Evolutionary conservation across 1,140 invertebrate genomes (phyloP).

Genomic region (Globodera ellingtonae): DNA sequence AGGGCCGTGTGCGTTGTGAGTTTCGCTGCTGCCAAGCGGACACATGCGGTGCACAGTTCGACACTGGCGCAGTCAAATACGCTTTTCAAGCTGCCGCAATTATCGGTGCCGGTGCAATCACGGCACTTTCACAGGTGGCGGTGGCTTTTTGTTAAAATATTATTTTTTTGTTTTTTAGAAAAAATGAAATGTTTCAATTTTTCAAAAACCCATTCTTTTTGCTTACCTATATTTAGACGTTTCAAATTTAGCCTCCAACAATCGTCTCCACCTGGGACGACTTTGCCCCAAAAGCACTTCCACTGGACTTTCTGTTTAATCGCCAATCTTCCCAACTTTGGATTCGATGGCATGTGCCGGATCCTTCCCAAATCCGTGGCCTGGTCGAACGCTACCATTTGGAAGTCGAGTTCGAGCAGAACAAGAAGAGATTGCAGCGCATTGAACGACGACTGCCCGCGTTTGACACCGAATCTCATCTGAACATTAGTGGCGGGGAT

Average conservation of each 20-base stretch:
- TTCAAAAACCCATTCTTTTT: not conserved
- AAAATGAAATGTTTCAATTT: not conserved
- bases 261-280: not conserved
- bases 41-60: not conserved
- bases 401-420: not conserved
- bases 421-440: not conserved
- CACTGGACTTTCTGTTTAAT: not conserved
- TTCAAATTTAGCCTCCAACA: not conserved
- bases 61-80: not conserved
- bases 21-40: constrained; percentile 1
- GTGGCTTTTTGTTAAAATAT: no score
- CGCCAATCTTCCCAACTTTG: not conserved
- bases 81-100: not conserved
- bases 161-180: not conserved
- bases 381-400: not conserved
- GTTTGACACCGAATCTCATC: not conserved
- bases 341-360: not conserved
- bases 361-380: not conserved
- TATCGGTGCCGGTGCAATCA: not conserved
- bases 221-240: not conserved
- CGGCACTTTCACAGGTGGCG: constrained; percentile 1
- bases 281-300: not conserved
- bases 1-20: not conserved
- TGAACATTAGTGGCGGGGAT: not conserved
- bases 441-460: not conserved